Percentiles rank a stretch among this genome's conserved stretches.
Evolutionary conservation across 1,140 invertebrate genomes (phyloP).

Genomic region (Caenorhabditis elegans): DNA sequence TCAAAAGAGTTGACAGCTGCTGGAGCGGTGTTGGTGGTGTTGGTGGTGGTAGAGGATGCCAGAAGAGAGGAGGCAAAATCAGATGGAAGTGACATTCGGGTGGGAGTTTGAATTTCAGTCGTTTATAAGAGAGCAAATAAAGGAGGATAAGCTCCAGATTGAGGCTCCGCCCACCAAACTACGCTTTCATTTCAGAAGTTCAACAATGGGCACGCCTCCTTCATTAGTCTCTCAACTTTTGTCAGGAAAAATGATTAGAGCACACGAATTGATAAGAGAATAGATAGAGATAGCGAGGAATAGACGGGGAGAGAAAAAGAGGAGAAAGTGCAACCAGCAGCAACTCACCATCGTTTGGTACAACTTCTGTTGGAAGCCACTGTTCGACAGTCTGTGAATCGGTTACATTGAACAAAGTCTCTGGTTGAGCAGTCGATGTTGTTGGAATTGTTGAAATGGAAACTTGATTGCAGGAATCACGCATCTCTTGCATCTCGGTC

Average conservation of each 20-base stretch:
- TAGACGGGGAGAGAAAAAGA: background rate
- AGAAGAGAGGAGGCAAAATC: background rate
- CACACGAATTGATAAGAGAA: background rate
- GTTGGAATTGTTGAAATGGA: background rate
- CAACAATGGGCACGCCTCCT: constrained; percentile 6
- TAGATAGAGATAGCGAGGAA: background rate
- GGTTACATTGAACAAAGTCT: background rate
- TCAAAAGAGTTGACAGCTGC: background rate
- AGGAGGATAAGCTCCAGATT: background rate
- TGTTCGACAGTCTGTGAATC: background rate
- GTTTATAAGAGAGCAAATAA: background rate
- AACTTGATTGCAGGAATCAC: background rate
- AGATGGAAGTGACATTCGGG: background rate
- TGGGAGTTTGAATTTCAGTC: background rate
- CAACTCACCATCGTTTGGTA: constrained; percentile 14
- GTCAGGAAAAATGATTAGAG: background rate
- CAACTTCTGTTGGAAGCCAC: background rate
- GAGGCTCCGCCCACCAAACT: background rate
- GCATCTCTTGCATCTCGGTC: constrained; percentile 24
- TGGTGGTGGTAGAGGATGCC: background rate
- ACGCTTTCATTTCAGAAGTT: background rate
- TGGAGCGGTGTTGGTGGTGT: too few species aligned
- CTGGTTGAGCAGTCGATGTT: background rate
- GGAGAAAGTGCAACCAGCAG: background rate
- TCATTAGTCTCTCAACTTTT: constrained; percentile 27